Conservation (phyloP, 2,888 invertebrate genomes). For the Hydraecia micacea region DNA sequence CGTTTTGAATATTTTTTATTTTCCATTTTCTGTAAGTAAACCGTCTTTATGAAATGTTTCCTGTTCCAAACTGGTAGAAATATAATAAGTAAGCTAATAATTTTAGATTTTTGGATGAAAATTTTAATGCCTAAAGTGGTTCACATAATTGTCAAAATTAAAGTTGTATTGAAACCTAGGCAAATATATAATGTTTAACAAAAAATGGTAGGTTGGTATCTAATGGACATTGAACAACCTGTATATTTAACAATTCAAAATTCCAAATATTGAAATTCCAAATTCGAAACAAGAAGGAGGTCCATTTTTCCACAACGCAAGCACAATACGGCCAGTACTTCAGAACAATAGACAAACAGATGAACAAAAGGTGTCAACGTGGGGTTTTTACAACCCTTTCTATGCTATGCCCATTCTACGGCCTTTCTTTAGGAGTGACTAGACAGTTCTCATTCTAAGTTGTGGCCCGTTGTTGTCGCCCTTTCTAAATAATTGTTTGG, state of each 20-base stretch:
- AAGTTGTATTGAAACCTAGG: background rate
- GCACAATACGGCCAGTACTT: slow-evolving; percentile 59
- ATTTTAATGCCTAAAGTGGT: background rate
- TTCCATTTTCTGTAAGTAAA: background rate
- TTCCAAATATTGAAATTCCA: too few species aligned
- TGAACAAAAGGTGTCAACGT: slow-evolving; percentile 63
- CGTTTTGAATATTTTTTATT: background rate
- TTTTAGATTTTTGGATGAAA: background rate
- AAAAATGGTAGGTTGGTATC: background rate
- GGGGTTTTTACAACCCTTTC: slow-evolving; percentile 65
- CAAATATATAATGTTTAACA: background rate
- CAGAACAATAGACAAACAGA: slow-evolving; percentile 62
- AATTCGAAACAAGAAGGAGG: slow-evolving; percentile 46
- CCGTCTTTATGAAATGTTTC: too few species aligned
- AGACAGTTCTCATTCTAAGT: slow-evolving; percentile 54
- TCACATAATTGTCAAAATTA: too few species aligned
- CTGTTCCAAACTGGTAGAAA: background rate
- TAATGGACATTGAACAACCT: slow-evolving; percentile 5
- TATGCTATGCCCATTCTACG: slow-evolving; percentile 41
- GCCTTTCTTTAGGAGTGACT: slow-evolving; percentile 62
- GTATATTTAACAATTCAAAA: too few species aligned
- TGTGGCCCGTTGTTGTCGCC: slow-evolving; percentile 46
- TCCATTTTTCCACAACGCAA: slow-evolving; percentile 58
- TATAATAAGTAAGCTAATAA: background rate
- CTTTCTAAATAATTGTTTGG: slow-evolving; percentile 66